These are phyloP conservation scores for Tragelaphus imberbis DNA, from an alignment of 2,113 vertebrate genomes.

Conservation along the genomic window DNA sequence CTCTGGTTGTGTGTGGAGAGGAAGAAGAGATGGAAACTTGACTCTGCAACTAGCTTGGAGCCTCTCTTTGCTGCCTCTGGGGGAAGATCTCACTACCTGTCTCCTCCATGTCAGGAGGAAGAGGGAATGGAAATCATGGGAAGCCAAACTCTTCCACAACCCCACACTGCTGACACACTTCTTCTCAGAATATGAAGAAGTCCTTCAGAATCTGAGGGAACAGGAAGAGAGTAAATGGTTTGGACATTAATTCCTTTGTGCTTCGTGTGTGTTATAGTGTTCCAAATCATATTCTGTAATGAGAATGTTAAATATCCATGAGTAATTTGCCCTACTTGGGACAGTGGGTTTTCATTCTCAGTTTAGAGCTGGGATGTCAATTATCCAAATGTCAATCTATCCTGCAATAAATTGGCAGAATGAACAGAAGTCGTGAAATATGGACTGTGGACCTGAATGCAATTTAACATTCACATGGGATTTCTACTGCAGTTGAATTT, in stretches of 20 bases:
- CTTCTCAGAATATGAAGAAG: neutral
- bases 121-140: neutral
- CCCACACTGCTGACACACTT: neutral
- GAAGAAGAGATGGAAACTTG: neutral
- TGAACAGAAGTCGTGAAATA: neutral
- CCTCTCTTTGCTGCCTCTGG: neutral
- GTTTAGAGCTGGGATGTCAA: neutral
- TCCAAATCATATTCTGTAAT: neutral
- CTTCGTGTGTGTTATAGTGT: neutral
- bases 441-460: neutral
- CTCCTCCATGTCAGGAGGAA: neutral
- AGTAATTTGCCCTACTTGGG: conserved; percentile 9
- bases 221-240: neutral
- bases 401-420: neutral
- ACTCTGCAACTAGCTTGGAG: neutral
- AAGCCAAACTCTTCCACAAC: neutral
- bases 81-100: neutral
- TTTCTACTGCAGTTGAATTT: neutral
- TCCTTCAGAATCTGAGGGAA: neutral
- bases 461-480: neutral
- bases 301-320: neutral
- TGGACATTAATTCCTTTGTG: neutral
- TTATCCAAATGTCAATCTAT: neutral
- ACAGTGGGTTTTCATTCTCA: neutral
- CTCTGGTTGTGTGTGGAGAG: neutral